phyloP scores from a whole-genome alignment of 2,113 vertebrate species.

The Dipodomys ordii region DNA sequence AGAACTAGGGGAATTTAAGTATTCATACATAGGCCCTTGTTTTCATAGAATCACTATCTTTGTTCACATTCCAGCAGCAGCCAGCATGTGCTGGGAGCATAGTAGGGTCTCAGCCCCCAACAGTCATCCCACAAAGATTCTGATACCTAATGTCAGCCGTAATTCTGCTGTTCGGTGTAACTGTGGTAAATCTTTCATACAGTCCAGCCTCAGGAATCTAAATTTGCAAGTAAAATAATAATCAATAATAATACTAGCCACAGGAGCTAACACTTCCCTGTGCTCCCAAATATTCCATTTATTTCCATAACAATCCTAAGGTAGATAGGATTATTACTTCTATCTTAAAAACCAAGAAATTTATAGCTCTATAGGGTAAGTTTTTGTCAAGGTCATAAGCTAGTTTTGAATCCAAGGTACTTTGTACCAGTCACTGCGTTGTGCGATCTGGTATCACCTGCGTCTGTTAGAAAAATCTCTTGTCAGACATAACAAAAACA shows the following conservation, averaged over 20 bases:
- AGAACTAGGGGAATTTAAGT: not conserved
- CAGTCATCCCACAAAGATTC: not conserved
- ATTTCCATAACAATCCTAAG: not conserved
- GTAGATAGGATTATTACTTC: not conserved
- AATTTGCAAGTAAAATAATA: not conserved
- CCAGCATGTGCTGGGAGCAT: not conserved
- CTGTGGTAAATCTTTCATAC: not conserved
- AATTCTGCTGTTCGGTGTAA: not conserved
- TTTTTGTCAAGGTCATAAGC: not conserved
- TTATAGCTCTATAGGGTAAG: not conserved
- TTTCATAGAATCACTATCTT: not conserved
- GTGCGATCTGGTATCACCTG: not conserved
- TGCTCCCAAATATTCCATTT: not conserved
- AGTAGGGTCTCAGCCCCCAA: not conserved
- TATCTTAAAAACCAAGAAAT: not conserved
- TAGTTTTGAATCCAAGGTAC: not conserved
- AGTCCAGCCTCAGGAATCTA: slow-evolving; percentile 19
- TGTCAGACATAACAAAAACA: not conserved
- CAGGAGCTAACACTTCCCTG: not conserved
- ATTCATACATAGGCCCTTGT: not conserved
- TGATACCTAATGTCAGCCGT: not conserved
- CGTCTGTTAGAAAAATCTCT: not conserved
- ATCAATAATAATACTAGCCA: not conserved
- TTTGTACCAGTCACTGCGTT: not conserved
- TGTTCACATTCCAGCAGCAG: not conserved